Percentiles rank a stretch among this genome's conserved stretches.
phyloP scores from a whole-genome alignment of 1,140 invertebrate genomes.

The Dufourea novaeangliae region DNA sequence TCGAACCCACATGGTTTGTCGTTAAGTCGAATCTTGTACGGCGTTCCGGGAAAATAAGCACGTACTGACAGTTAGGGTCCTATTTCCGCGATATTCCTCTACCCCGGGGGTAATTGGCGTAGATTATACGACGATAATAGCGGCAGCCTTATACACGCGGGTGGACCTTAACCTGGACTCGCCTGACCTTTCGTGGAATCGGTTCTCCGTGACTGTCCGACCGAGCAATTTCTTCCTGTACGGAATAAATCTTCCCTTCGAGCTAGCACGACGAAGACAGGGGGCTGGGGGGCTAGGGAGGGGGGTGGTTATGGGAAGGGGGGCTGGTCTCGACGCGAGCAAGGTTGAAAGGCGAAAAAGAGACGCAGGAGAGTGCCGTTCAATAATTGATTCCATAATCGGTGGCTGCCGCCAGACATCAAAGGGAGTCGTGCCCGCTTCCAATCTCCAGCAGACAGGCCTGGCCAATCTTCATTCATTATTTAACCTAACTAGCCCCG shows the following conservation, averaged over 20 bases:
- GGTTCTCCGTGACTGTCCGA: slow-evolving; percentile 60
- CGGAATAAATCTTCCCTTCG: slow-evolving; percentile 59
- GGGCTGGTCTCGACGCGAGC: neutral
- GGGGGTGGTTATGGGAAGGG: neutral
- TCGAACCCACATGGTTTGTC: slow-evolving; percentile 20
- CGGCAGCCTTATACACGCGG: slow-evolving; percentile 46
- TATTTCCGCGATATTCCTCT: slow-evolving; percentile 56
- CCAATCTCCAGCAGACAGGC: slow-evolving; percentile 39
- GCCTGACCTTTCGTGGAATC: slow-evolving; percentile 63
- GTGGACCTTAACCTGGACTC: slow-evolving; percentile 53
- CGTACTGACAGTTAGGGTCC: slow-evolving; percentile 61
- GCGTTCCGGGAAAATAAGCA: slow-evolving; percentile 51
- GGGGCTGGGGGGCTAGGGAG: neutral
- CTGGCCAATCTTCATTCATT: slow-evolving; percentile 63
- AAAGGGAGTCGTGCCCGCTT: slow-evolving; percentile 56
- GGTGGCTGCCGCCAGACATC: slow-evolving; percentile 67
- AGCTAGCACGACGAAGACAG: slow-evolving; percentile 8
- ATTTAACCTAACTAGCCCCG: slow-evolving; percentile 62
- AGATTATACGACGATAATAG: slow-evolving; percentile 63
- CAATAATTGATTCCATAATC: slow-evolving; percentile 75
- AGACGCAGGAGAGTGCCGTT: slow-evolving; percentile 49
- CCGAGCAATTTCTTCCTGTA: slow-evolving; percentile 60
- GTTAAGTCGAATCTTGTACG: slow-evolving; percentile 28
- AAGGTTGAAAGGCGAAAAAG: slow-evolving; percentile 35
- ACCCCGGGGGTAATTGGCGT: slow-evolving; percentile 60